phyloP scores from a whole-genome alignment of 2,797 vertebrate genomes.

The Gymnodraco acuticeps region DNA sequence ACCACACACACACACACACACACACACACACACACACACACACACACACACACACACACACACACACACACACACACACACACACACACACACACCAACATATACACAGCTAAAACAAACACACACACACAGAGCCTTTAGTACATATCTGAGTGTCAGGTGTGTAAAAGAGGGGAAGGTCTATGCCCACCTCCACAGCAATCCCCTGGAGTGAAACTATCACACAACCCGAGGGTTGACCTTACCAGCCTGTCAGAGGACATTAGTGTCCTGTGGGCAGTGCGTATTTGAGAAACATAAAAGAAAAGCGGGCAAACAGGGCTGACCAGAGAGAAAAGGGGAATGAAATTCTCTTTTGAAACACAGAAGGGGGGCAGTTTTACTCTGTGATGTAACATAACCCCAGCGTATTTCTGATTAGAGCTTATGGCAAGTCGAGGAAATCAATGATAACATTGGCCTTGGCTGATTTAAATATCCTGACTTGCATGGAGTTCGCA shows the following conservation, averaged over 20 bases:
- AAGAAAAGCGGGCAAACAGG: slow-evolving; percentile 13
- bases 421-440: neutral
- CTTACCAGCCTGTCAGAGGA: slow-evolving; percentile 73
- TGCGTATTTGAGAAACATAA: slow-evolving; percentile 18
- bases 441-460: neutral
- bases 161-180: slow-evolving; percentile 31
- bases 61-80: neutral
- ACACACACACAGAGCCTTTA: slow-evolving; percentile 6
- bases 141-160: slow-evolving; percentile 36
- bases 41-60: neutral
- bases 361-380: neutral
- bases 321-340: slow-evolving; percentile 8
- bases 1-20: neutral
- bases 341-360: neutral
- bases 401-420: too few relatives aligned
- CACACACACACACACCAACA: neutral
- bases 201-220: slow-evolving; percentile 65
- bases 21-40: neutral
- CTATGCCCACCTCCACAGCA: slow-evolving; percentile 37
- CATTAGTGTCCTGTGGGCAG: slow-evolving; percentile 64
- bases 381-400: neutral
- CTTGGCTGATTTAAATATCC: neutral
- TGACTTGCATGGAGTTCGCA: neutral
- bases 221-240: slow-evolving; percentile 65
- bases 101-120: neutral